Percentiles rank a stretch among this genome's conserved stretches.
phyloP scores from a whole-genome alignment of 2,113 vertebrate species.

The Semicossyphus pulcher region DNA sequence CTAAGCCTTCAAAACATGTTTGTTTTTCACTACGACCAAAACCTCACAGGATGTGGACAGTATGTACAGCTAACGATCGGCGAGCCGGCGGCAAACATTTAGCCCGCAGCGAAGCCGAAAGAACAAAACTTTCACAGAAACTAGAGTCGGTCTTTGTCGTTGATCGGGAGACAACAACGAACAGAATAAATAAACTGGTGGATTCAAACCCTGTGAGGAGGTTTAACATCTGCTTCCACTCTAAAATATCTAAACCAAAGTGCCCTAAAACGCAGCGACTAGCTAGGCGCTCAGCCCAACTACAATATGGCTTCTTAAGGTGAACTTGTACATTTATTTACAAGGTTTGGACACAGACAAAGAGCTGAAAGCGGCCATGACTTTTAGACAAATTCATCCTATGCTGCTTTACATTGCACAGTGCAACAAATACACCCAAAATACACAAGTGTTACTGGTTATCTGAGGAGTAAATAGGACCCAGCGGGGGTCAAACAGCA shows the following conservation, averaged over 20 bases:
- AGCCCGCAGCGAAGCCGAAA: constrained; percentile 44
- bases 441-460: constrained; percentile 6
- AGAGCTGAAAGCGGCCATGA: constrained; percentile 20
- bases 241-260: constrained; percentile 37
- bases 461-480: constrained; percentile 30
- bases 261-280: constrained; percentile 33
- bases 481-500: not conserved
- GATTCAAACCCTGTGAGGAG: not conserved
- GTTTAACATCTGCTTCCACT: not conserved
- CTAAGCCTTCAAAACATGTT: constrained; percentile 67
- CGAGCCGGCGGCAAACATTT: constrained; percentile 1
- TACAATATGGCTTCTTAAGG: constrained; percentile 60
- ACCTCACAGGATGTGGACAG: constrained; percentile 51
- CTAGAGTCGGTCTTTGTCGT: constrained; percentile 8
- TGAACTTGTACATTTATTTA: constrained; percentile 61
- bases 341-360: constrained; percentile 22
- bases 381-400: not conserved
- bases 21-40: constrained; percentile 58
- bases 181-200: constrained; percentile 58
- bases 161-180: not conserved
- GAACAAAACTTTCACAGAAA: constrained; percentile 56
- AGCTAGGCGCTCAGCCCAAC: constrained; percentile 22
- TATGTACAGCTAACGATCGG: constrained; percentile 37
- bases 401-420: constrained; percentile 21
- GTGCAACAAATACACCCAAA: constrained; percentile 8